Base-by-base conservation (phyloP, 2,797 vertebrate genomes). In the Cyprinella venusta region DNA sequence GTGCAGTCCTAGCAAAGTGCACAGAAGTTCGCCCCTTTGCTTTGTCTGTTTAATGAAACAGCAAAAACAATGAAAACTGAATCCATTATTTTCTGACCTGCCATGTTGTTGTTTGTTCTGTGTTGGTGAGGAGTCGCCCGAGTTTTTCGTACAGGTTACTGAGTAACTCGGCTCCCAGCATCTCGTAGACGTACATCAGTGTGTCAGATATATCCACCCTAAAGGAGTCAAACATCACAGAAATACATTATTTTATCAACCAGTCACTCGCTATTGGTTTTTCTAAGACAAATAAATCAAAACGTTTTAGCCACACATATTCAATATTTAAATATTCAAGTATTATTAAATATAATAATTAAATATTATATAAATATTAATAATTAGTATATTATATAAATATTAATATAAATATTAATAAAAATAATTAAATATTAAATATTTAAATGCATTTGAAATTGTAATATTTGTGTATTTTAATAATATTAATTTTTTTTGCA, bases 191-290 rank as follows among this genome's bases (percentile, higher is more conserved):
- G 0, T 99, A 99, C 98, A 99, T 99, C 90, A 99, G 95, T 0
- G 98, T 99, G 92, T 99, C 98, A 1, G 98, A 99, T 87, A 99
- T 98, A 89, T 99, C 98, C 92, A 99, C 98, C 93, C 98, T 99
- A 91, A 88, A 90, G 83, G 1, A 42, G 36, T 21, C 42, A 85
- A 48, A 42, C 15, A 69, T 65, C 59, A 65, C n/a, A 52, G 64
- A 56, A 45, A 67, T 50, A 48, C 12, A 42, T 36, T 16, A 1
- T 38, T 56, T 24, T 15, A 56, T 54, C 50, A 56, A 59, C 50
- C 7, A 12, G 16, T 75, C 12, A 38, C 21, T 16, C 4, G 45
- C 30, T 74, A 13, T 74, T 36, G 0, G 1, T 15, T 54, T 74
- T 21, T 38, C n/a, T 59, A 19, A 50, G 24, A 50, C 4, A 50